Evolutionary conservation across 1,140 invertebrate genomes (phyloP).

Genomic region (Schlechtendalia chinensis): DNA sequence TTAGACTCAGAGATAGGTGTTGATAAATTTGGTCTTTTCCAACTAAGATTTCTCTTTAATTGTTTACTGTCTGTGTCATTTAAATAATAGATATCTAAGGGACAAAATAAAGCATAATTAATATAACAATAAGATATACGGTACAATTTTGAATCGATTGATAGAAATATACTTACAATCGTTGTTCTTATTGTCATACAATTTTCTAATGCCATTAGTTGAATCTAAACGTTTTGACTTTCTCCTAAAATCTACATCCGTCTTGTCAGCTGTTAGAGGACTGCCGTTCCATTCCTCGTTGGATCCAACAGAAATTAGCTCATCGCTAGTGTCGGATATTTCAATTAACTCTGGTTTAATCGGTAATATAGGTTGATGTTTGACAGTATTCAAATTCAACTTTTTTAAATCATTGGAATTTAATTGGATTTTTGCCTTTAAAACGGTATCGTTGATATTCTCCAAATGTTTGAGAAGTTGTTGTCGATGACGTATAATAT

Average conservation of each 20-base stretch:
- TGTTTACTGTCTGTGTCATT: too few relatives aligned
- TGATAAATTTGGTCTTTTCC: not conserved
- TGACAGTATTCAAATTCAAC: not conserved
- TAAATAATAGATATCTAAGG: not conserved
- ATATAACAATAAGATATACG: not conserved
- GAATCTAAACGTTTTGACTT: not conserved
- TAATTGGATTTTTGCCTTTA: slow-evolving; percentile 21
- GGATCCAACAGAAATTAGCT: not conserved
- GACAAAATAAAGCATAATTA: slow-evolving; percentile 6
- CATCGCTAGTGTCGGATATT: not conserved
- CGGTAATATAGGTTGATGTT: too few relatives aligned
- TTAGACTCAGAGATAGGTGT: too few relatives aligned
- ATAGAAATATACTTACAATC: slow-evolving; percentile 14
- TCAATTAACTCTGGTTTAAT: not conserved
- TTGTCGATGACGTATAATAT: slow-evolving; percentile 22
- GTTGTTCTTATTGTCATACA: not conserved
- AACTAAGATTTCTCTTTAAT: not conserved
- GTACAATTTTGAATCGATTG: not conserved
- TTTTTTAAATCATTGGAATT: not conserved
- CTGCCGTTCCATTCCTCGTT: not conserved
- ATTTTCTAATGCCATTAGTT: not conserved
- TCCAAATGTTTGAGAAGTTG: slow-evolving; percentile 6
- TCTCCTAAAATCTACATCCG: not conserved
- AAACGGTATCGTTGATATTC: not conserved
- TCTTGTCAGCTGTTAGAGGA: not conserved